Evolutionary conservation across 2,888 invertebrate species (phyloP).

Genomic region (Drosophila rubida): DNA sequence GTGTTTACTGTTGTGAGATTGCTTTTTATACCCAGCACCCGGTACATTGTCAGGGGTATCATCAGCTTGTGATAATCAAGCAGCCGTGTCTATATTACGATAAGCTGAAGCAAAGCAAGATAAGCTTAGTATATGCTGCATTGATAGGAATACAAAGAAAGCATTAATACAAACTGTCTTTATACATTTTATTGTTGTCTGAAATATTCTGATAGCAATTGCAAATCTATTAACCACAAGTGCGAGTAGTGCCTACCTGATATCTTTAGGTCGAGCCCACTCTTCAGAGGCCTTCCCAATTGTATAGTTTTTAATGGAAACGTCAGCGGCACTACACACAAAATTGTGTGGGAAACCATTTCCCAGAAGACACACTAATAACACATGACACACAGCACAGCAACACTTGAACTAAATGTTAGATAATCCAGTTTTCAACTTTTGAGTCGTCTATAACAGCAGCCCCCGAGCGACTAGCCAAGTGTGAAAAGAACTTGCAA

Average conservation of each 20-base stretch:
- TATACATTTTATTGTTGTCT: background rate
- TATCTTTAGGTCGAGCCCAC: background rate
- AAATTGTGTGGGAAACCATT: slow-evolving; percentile 22
- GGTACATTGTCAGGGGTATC: background rate
- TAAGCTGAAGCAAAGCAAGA: no score
- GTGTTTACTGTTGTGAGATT: slow-evolving; percentile 19
- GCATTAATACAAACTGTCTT: background rate
- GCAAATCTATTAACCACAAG: background rate
- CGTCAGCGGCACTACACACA: slow-evolving; percentile 24
- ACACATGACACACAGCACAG: background rate
- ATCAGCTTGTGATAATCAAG: background rate
- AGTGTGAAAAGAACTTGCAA: background rate
- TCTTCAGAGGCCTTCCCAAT: background rate
- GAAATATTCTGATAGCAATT: background rate
- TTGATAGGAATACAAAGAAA: no score
- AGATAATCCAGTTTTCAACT: background rate
- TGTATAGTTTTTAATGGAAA: slow-evolving; percentile 20
- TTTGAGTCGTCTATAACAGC: background rate
- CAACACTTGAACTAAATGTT: slow-evolving; percentile 10
- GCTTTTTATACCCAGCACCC: background rate
- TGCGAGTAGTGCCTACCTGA: no score
- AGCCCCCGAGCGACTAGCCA: background rate
- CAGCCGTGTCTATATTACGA: background rate
- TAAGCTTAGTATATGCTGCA: no score
- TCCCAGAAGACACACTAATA: slow-evolving; percentile 10